Evolutionary conservation across 2,888 invertebrate genomes (phyloP).

Genomic region (Torymus texanus): DNA sequence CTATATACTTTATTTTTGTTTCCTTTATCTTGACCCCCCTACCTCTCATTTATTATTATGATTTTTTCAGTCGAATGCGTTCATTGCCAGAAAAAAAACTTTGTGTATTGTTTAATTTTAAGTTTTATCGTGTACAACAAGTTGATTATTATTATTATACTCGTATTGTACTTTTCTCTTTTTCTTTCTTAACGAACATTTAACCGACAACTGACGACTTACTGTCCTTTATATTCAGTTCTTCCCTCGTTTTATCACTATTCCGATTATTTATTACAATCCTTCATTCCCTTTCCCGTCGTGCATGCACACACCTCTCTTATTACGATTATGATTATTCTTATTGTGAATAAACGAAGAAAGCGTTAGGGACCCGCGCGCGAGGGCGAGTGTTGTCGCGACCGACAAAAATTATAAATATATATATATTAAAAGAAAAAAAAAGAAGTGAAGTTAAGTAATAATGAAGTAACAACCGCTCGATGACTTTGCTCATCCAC

Average conservation of each 20-base stretch:
- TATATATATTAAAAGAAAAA: not conserved
- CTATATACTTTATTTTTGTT: slow-evolving; percentile 19
- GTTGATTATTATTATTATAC: no score
- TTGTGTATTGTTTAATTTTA: slow-evolving; percentile 46
- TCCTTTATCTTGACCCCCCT: not conserved
- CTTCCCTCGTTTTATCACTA: slow-evolving; percentile 46
- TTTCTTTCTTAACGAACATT: slow-evolving; percentile 48
- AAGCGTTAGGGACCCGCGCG: not conserved
- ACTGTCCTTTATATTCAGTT: slow-evolving; percentile 40
- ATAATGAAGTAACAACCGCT: slow-evolving; percentile 25
- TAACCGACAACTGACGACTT: slow-evolving; percentile 45
- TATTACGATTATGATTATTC: not conserved
- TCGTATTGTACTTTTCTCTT: slow-evolving; percentile 2
- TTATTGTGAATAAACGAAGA: no score
- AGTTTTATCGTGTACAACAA: slow-evolving; percentile 22
- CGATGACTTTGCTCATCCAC: slow-evolving; percentile 29
- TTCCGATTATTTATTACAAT: not conserved
- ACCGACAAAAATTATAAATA: not conserved
- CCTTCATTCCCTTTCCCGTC: not conserved
- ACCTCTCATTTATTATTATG: no score
- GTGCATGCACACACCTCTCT: slow-evolving; percentile 11
- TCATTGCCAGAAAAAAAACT: slow-evolving; percentile 33
- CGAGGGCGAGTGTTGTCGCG: slow-evolving; percentile 19
- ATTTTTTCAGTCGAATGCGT: slow-evolving; percentile 21
- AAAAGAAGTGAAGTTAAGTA: slow-evolving; percentile 12